Evolutionary conservation across 2,113 vertebrate species (phyloP), one percentile per base, ranked within the genome.

Genomic region (Daubentonia madagascariensis): DNA sequence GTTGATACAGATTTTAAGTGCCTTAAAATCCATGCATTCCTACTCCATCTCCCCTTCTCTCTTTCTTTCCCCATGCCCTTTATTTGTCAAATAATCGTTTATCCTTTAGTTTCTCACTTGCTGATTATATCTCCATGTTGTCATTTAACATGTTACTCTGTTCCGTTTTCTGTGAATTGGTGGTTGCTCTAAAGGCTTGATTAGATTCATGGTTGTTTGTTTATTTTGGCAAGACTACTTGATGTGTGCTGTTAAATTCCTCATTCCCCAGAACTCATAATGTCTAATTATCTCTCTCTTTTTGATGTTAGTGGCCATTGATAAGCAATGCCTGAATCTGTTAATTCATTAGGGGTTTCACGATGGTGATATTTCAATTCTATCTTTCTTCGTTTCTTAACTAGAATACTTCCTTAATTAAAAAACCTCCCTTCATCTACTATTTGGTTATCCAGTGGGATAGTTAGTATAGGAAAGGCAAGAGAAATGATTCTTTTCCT

Each of bases 11-110:
- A 30, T 94, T 75, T 96, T 88, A 93, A 89, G 40, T 88, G 48
- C n/a, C 23, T 85, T 93, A 88, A 86, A 85, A 81, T 73, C 54
- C 54, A 73, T 22, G 59, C 52, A 59, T 37, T 57, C 40, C 52
- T 86, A 52, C 23, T 94, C 57, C 3, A 2, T 79, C 37, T 54
- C 23, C 61, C 63, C 81, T 35, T 54, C n/a, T 48, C 40, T 17
- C 37, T 81, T 85, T n/a, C 6, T 75, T 81, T 48, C 11, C 14
- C 32, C 76, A 91, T 73, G 67, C 78, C 73, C 52, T 75, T 59
- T 94, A n/a, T 87, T 88, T 88, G 91, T 73, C 73, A 40, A 94
- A 79, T 70, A 93, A 59, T 85, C 16, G 16, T 88, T 90, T 96
- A 43, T 83, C 28, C 3, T 52, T 0, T 59, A 73, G 54, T 40